Evolutionary conservation across 2,797 vertebrate genomes (phyloP), one percentile per base, ranked within the genome.

Genomic region (Galagoides demidoff): DNA sequence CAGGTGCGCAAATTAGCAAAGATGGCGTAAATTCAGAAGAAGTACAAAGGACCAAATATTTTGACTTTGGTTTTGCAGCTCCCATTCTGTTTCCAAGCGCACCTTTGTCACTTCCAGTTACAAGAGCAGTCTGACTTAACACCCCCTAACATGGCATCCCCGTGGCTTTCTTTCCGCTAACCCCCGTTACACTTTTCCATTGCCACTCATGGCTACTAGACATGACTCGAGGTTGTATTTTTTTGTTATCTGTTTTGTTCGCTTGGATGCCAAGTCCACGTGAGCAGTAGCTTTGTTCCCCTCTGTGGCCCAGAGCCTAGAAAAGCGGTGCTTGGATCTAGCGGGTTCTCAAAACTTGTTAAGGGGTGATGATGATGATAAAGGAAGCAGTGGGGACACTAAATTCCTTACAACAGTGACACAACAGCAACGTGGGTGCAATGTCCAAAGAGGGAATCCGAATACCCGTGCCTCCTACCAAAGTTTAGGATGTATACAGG

Each of bases 1-100:
- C 73, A 90, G 91, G 52, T 82, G 45, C 23, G 63, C 83, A 81
- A 81, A 89, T 84, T 86, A 92, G 52, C 76, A 97, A 20, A 68
- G 55, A 73, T 19, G 23, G 68, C 79, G 49, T 79, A 79, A 96
- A 79, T 82, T 94, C 87, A 37, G 19, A 96, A 92, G 29, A 84
- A 70, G 59, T 81, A 73, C 25, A 87, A 87, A 84, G 17, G 78
- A 90, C 14, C 39, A 73, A 76, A 55, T 86, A 95, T 63, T 87
- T 88, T 91, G 83, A 25, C 10, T 87, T 84, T 43, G 37, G 70
- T 13, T 90, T 55, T 55, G n/a, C 17, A 89, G 22, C 13, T 49
- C 4, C 13, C 55, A 37, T 84, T 84, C 34, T 55, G 12, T 13
- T 61, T 10, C 39, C 20, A 73, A 34, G 4, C n/a, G 8, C 92